These are phyloP conservation scores for Agapetus fuscipes DNA, from an alignment of 2,888 invertebrate genomes.

Conservation along the genomic window DNA sequence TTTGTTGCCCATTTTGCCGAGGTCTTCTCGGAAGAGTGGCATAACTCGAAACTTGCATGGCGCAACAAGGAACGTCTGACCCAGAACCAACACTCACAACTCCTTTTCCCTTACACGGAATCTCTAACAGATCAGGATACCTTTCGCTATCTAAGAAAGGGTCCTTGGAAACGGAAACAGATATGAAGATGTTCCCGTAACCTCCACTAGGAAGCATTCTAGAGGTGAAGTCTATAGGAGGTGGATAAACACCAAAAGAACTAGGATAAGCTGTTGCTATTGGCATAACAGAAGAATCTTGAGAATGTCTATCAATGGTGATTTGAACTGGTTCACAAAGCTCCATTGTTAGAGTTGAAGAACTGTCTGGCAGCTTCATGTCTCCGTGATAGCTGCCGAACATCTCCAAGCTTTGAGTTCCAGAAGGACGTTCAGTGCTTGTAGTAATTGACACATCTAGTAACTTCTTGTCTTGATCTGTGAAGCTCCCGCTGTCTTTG, in stretches of 20 bases:
- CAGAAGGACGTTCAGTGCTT: conserved; percentile 20
- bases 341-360: conserved; percentile 19
- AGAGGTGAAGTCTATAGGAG: conserved; percentile 25
- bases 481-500: conserved; percentile 20
- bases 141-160: conserved; percentile 48
- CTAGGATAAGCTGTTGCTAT: conserved; percentile 18
- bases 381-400: conserved; percentile 20
- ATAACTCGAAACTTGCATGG: conserved; percentile 31
- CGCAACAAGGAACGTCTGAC: conserved; percentile 15
- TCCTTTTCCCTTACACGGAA: conserved; percentile 46
- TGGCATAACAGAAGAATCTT: conserved; percentile 15
- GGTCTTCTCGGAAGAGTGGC: conserved; percentile 41
- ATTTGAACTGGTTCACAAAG: conserved; percentile 20
- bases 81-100: conserved; percentile 5
- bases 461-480: conserved; percentile 20
- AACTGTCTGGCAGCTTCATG: conserved; percentile 20
- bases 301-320: conserved; percentile 15
- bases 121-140: conserved; percentile 63
- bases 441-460: conserved; percentile 20
- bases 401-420: conserved; percentile 20
- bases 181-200: conserved; percentile 61
- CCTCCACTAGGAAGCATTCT: conserved; percentile 44
- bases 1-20: conserved; percentile 15
- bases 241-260: conserved; percentile 17
- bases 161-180: conserved; percentile 61